Evolutionary conservation across 53 echinoderm and acorn worm genomes (phyloP).

Genomic region (Stichopus horrens): DNA sequence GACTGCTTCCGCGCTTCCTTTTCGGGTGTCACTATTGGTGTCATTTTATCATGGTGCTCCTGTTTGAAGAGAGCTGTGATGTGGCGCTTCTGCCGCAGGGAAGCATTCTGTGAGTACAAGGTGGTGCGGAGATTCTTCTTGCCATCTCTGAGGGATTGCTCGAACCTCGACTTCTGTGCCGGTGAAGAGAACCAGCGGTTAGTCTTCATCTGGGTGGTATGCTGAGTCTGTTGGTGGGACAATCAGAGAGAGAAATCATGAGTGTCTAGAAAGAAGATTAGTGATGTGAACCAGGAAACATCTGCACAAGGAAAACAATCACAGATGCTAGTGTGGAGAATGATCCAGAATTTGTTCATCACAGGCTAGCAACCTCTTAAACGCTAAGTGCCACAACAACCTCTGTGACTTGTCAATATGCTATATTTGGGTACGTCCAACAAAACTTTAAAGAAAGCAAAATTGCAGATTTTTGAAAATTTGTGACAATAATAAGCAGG

Average conservation of each 20-base stretch:
- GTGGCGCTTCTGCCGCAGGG: slow-evolving; percentile 49
- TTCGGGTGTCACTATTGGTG: slow-evolving; percentile 87
- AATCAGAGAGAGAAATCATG: slow-evolving; percentile 30
- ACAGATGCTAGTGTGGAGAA: not conserved
- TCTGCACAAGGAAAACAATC: not conserved
- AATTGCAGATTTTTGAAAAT: too few relatives aligned
- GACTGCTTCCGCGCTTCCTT: slow-evolving; percentile 76
- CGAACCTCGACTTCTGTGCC: slow-evolving; percentile 72
- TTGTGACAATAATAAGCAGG: too few relatives aligned
- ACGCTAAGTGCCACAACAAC: too few relatives aligned
- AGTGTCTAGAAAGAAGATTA: not conserved
- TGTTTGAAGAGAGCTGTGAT: slow-evolving; percentile 72
- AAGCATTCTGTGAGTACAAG: slow-evolving; percentile 54
- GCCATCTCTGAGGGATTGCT: slow-evolving; percentile 58
- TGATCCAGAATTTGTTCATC: too few relatives aligned
- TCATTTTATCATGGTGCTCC: slow-evolving; percentile 80
- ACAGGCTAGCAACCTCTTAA: too few relatives aligned
- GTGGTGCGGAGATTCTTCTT: slow-evolving; percentile 67
- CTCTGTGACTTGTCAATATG: too few relatives aligned
- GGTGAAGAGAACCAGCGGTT: slow-evolving; percentile 60
- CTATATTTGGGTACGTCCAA: too few relatives aligned
- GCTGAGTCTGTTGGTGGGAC: slow-evolving; percentile 23
- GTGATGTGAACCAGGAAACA: not conserved
- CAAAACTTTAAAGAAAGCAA: too few relatives aligned
- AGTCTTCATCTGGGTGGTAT: slow-evolving; percentile 6